Evolutionary conservation across 1,140 invertebrate genomes (phyloP), one percentile per base, ranked within the genome.

Genomic region (Rhagoletis pomonella): DNA sequence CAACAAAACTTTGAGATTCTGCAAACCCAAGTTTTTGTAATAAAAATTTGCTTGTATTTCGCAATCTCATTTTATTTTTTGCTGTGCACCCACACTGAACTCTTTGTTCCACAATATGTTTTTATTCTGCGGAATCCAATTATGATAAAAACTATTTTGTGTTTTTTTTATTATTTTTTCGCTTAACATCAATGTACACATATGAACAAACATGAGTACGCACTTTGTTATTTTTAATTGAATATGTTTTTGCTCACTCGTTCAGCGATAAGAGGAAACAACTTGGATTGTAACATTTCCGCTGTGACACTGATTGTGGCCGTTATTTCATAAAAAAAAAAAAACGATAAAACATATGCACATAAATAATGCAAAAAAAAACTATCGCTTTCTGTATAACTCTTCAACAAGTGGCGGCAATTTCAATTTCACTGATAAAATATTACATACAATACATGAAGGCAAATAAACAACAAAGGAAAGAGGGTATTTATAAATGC

Each of bases 241-340:
- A 81, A 81, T 81, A 81, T 81, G 73, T 81, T 81, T 81, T 81
- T 81, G 50, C n/a, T 81, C 73, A 55, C 73, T 81, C 73, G 7
- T 81, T 58, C 29, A 47, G 1, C 5, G 50, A 55, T 55, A 81
- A 55, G 42, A 12, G 73, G 47, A 50, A 73, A 81, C 73, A 81
- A 81, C 73, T 55, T 55, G 47, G 17, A 55, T 81, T 55, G 44
- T 55, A 58, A 81, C 73, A 81, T 81, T 81, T 81, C 73, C 73
- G 73, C 1, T 81, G 73, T 81, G 73, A 47, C 73, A 81, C 73
- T 81, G 73, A 81, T 81, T 81, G 73, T 10, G 73, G n/a, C 47
- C n/a, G 50, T 17, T 47, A 81, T 14, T 81, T 12, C 44, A 81
- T 10, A 81, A 50, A 62, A 62, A 81, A 29, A 55, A 58, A 58